A percentile compares a stretch with the other conserved stretches of the same genome.
These are phyloP conservation scores for Sycon ciliatum DNA, from an alignment of 37 sponge, comb jelly and placozoan genomes.

Conservation along the genomic window DNA sequence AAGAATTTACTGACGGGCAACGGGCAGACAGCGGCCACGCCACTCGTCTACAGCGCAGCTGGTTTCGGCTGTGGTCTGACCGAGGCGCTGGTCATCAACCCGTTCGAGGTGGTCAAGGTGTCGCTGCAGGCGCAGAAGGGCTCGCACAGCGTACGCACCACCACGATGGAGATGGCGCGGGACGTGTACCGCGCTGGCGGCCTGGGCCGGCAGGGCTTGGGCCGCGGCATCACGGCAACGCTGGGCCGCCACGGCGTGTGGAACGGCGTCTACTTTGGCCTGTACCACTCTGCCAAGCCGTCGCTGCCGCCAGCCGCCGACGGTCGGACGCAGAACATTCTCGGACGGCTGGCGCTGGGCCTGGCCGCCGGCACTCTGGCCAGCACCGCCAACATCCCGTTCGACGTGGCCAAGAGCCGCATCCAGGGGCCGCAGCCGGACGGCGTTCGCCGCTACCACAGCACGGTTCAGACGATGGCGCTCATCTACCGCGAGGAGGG, in stretches of 20 bases:
- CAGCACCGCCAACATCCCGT: conserved; percentile 23
- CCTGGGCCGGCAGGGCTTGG: conserved; percentile 24
- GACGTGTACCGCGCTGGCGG: conserved; percentile 16
- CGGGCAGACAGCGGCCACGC: too few species aligned
- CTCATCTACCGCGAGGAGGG: conserved; percentile 33
- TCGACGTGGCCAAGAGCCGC: conserved; percentile 50
- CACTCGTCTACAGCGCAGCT: too few species aligned
- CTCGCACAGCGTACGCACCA: too few species aligned
- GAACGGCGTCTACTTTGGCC: conserved; percentile 40
- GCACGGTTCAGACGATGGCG: conserved; percentile 14
- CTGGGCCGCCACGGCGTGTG: conserved; percentile 27
- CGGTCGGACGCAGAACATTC: conserved; percentile 5
- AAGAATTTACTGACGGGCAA: neutral
- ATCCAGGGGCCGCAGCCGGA: conserved; percentile 39
- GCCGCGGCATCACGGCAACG: conserved; percentile 28
- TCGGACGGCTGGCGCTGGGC: conserved; percentile 22
- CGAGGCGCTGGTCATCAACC: conserved; percentile 26
- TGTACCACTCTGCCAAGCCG: conserved; percentile 22
- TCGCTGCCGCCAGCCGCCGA: neutral
- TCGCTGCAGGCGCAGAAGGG: conserved; percentile 24
- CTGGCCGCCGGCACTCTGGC: conserved; percentile 24
- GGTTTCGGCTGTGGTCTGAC: conserved; percentile 29
- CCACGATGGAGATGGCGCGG: too few species aligned
- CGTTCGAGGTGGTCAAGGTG: conserved; percentile 41
- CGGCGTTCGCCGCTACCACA: conserved; percentile 23